phyloP scores from a whole-genome alignment of 2,797 vertebrate genomes.

The Brachyrhaphis roseni region DNA sequence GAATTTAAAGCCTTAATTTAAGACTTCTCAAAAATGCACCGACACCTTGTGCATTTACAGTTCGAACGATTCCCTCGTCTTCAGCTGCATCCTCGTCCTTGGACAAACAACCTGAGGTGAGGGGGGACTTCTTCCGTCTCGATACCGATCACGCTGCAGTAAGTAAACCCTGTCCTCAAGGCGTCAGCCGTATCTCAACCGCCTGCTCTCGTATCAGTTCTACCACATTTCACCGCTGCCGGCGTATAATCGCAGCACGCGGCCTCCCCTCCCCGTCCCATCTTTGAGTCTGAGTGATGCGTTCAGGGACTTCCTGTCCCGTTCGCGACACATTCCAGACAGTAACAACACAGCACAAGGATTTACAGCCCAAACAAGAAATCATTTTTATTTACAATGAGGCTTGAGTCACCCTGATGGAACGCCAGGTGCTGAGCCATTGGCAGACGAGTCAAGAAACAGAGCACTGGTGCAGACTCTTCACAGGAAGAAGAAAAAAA shows the following conservation, averaged over 20 bases:
- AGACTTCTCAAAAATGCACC: too few species aligned
- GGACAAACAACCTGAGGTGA: slow-evolving; percentile 33
- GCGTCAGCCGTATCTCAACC: slow-evolving; percentile 43
- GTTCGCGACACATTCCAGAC: slow-evolving; percentile 31
- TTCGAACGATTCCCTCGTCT: slow-evolving; percentile 19
- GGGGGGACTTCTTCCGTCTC: not conserved
- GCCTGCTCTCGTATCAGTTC: slow-evolving; percentile 53
- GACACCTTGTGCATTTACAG: not conserved
- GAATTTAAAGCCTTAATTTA: too few species aligned
- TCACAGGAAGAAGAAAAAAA: slow-evolving; percentile 22
- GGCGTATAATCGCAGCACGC: slow-evolving; percentile 44
- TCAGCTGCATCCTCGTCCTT: slow-evolving; percentile 32
- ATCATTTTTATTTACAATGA: slow-evolving; percentile 71
- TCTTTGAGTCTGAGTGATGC: slow-evolving; percentile 37
- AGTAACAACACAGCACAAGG: slow-evolving; percentile 21
- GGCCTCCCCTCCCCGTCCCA: slow-evolving; percentile 15
- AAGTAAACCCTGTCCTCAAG: slow-evolving; percentile 48
- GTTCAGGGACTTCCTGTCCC: slow-evolving; percentile 18
- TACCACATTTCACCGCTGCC: slow-evolving; percentile 60
- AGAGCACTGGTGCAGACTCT: slow-evolving; percentile 28
- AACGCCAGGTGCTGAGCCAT: slow-evolving; percentile 27
- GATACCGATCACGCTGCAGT: slow-evolving; percentile 50
- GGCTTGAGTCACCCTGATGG: slow-evolving; percentile 53
- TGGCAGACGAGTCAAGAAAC: slow-evolving; percentile 29
- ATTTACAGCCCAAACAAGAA: slow-evolving; percentile 60